Base-by-base conservation (phyloP, 2,888 invertebrate genomes). In the Nomada fabriciana region DNA sequence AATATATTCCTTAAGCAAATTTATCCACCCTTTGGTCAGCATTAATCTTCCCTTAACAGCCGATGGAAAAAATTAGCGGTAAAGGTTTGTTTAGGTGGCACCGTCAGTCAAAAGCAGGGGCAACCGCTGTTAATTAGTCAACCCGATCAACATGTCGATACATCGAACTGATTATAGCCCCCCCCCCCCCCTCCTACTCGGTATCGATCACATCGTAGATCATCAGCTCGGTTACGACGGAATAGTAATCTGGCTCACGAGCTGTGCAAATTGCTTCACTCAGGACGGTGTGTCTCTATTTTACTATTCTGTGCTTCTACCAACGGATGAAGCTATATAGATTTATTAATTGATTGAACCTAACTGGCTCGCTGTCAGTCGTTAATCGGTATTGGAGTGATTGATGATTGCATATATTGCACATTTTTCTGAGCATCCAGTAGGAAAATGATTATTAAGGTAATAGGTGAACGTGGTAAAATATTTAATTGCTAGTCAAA, bases 201-300 rank as follows among this genome's bases (percentile, higher is more conserved):
- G 29, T 72, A 72, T 80, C 71, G 80, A 80, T 76, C 68, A 68
- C 43, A 61, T 64, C 43, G 53, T 68, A 65, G 68, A 81, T 78
- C 73, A 73, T 78, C 64, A 36, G 47, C 63, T 53, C 25, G 36
- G 63, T 59, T 64, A 61, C 72, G 52, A 67, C 65, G 64, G 71
- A 76, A 68, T 63, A 47, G 64, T 72, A 80, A 82, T 76, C 75
- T 69, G 72, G 50, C 68, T 60, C 61, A 61, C 50, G 76, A 67
- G 80, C 23, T 52, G 47, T 52, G 43, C 53, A 63, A 61, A 65
- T 79, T 75, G 74, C 23, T 68, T 59, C 63, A 80, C 71, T 77
- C 63, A 80, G 36, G 55, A 10, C 59, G 57, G 64, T 70, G 43
- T 42, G 43, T 65, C 65, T 70, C 53, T 15, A 55, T 65, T 76